phyloP scores from a whole-genome alignment of 2,113 vertebrate genomes.

The Coptodon rendalli region DNA sequence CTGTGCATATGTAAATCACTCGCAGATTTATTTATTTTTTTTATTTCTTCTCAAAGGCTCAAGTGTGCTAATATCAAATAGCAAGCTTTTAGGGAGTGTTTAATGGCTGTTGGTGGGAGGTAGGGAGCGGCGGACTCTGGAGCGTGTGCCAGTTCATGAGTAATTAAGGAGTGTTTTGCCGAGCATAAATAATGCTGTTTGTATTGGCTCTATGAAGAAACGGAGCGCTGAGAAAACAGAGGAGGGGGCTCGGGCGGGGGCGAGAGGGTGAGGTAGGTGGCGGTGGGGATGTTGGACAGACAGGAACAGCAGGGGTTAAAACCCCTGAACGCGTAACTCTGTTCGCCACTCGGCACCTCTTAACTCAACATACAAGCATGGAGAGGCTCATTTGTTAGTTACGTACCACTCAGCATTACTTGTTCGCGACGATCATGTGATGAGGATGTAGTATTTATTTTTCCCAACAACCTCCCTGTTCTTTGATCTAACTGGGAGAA shows the following conservation, averaged over 20 bases:
- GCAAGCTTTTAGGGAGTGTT: conserved; percentile 97
- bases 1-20: conserved; percentile 99
- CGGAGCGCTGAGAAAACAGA: conserved; percentile 63
- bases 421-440: background rate
- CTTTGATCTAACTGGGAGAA: background rate
- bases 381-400: conserved; percentile 48
- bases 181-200: conserved; percentile 99
- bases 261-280: background rate
- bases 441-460: background rate
- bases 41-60: conserved; percentile 77
- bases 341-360: conserved; percentile 34
- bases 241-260: conserved; percentile 1
- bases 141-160: conserved; percentile 90
- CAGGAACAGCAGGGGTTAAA: conserved; percentile 78
- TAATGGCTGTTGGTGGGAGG: conserved; percentile 98
- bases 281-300: conserved; percentile 30
- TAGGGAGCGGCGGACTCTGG: conserved; percentile 85
- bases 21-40: conserved; percentile 75
- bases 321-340: conserved; percentile 62
- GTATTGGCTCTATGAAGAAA: conserved; percentile 89
- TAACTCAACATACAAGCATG: conserved; percentile 6
- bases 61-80: conserved; percentile 99
- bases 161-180: conserved; percentile 99
- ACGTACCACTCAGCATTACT: conserved; percentile 32
- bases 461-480: conserved; percentile 5